Conservation (phyloP, 2,797 vertebrate species). For the Hippocampus kuda region DNA sequence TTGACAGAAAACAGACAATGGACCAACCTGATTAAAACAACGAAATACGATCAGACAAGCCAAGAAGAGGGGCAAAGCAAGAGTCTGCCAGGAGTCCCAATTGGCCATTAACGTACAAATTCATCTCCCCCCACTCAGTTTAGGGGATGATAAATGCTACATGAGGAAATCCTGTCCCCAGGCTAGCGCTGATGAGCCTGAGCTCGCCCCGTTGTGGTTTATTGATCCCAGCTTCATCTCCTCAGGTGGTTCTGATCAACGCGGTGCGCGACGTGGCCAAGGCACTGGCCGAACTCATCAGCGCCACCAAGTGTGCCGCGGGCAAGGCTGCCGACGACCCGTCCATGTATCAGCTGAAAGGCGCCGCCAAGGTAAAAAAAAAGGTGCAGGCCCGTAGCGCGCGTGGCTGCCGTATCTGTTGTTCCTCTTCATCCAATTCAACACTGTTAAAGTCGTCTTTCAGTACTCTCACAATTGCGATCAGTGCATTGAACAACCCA, state of each 20-base stretch:
- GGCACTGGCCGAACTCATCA: conserved; percentile 92
- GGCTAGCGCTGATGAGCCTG: conserved; percentile 42
- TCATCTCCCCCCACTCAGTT: conserved; percentile 35
- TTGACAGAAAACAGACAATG: background rate
- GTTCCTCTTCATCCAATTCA: background rate
- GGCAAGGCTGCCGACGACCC: conserved; percentile 93
- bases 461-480: background rate
- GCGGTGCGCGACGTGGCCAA: conserved; percentile 97
- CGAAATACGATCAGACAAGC: background rate
- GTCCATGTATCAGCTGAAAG: conserved; percentile 98
- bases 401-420: background rate
- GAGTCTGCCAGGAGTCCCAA: background rate
- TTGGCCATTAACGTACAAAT: background rate
- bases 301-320: conserved; percentile 94
- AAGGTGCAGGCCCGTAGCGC: background rate
- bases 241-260: conserved; percentile 94
- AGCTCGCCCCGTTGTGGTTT: conserved; percentile 36
- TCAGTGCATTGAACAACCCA: background rate
- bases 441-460: background rate
- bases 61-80: background rate
- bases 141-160: conserved; percentile 50
- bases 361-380: conserved; percentile 85
- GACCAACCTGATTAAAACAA: background rate
- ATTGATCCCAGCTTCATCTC: conserved; percentile 49
- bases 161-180: conserved; percentile 47